Conservation (phyloP, 2,113 vertebrate genomes). For the Ptyas mucosa region DNA sequence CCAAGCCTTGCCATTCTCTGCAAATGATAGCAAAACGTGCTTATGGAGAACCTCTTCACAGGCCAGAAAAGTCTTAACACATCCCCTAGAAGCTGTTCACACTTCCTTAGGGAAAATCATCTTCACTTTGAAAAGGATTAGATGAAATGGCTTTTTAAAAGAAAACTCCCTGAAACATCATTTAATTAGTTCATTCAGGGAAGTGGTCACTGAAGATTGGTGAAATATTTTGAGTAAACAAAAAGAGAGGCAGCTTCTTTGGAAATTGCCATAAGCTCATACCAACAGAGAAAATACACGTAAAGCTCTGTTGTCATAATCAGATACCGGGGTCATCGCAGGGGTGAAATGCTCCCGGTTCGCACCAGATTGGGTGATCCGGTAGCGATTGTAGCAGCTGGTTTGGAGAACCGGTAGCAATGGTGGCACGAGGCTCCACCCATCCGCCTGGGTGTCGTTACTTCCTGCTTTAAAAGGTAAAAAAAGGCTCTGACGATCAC, state of each 20-base stretch:
- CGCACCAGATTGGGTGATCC: too few relatives aligned
- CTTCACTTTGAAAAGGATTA: neutral
- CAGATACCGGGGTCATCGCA: neutral
- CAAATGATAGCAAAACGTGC: neutral
- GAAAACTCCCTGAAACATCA: neutral
- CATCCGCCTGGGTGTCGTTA: too few relatives aligned
- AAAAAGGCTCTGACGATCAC: too few relatives aligned
- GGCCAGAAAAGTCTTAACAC: neutral
- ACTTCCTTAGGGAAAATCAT: neutral
- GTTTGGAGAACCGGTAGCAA: too few relatives aligned
- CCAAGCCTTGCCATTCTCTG: neutral
- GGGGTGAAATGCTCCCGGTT: too few relatives aligned
- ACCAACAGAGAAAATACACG: neutral
- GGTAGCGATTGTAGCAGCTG: too few relatives aligned
- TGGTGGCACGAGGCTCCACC: too few relatives aligned
- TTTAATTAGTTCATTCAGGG: neutral
- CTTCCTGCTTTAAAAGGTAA: too few relatives aligned
- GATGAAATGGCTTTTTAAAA: neutral
- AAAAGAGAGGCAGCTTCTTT: neutral
- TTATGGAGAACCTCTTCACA: neutral
- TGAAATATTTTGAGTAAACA: neutral
- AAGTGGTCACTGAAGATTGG: neutral
- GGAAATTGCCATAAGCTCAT: neutral
- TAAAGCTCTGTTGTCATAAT: neutral
- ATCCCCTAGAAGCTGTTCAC: neutral